Conservation (phyloP, 2,113 vertebrate species). For the Cyprinodon tularosa region DNA sequence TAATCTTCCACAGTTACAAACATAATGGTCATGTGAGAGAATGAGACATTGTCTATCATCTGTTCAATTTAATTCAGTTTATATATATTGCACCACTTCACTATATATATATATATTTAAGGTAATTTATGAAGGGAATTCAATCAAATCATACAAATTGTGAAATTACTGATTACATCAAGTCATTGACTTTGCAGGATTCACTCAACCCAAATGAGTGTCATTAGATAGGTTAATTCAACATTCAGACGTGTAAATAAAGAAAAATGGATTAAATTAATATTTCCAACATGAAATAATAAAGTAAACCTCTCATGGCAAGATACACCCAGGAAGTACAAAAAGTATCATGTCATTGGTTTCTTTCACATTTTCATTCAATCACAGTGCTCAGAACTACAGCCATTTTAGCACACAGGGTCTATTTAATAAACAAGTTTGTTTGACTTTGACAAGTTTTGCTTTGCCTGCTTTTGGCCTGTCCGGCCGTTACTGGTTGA, state of each 20-base stretch:
- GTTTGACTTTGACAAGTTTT: slow-evolving; percentile 64
- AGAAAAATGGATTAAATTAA: background rate
- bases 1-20: too few species aligned
- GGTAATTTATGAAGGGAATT: too few species aligned
- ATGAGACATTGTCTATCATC: background rate
- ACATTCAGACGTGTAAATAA: background rate
- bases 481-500: slow-evolving; percentile 71
- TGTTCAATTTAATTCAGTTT: too few species aligned
- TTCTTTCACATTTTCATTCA: slow-evolving; percentile 59
- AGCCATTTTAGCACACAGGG: slow-evolving; percentile 62
- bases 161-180: too few species aligned
- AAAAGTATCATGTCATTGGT: slow-evolving; percentile 55
- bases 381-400: slow-evolving; percentile 39
- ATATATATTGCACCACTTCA: too few species aligned
- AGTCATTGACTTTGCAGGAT: too few species aligned
- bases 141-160: too few species aligned
- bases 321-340: slow-evolving; percentile 31
- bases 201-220: too few species aligned
- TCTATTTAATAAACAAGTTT: slow-evolving; percentile 79
- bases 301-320: slow-evolving; percentile 46
- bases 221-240: background rate
- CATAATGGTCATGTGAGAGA: background rate
- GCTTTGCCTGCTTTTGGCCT: slow-evolving; percentile 56
- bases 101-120: too few species aligned
- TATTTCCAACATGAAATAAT: slow-evolving; percentile 10